phyloP scores from a whole-genome alignment of 2,797 vertebrate species.

The Eulemur coronatus region DNA sequence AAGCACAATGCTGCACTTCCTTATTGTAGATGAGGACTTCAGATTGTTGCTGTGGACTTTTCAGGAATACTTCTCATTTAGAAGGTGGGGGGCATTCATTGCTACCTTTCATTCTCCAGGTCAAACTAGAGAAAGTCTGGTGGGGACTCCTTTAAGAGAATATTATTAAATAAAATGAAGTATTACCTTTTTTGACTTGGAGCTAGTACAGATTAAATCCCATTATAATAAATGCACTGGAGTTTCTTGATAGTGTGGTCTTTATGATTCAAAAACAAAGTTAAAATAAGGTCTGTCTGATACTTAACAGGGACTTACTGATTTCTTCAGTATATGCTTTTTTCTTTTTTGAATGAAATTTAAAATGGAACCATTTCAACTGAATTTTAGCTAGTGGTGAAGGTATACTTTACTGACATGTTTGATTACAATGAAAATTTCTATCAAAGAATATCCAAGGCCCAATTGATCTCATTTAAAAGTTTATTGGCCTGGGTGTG shows the following conservation, averaged over 20 bases:
- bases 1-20: conserved; percentile 69
- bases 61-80: conserved; percentile 71
- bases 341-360: conserved; percentile 23
- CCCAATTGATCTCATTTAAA: conserved; percentile 42
- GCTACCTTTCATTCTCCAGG: conserved; percentile 66
- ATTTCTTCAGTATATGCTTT: conserved; percentile 32
- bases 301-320: conserved; percentile 2
- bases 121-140: conserved; percentile 50
- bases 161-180: conserved; percentile 40
- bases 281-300: conserved; percentile 23
- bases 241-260: conserved; percentile 35
- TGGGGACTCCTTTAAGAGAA: conserved; percentile 38
- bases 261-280: conserved; percentile 35
- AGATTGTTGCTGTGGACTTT: conserved; percentile 73
- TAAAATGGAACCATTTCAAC: conserved; percentile 26
- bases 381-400: conserved; percentile 35
- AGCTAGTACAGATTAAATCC: conserved; percentile 54
- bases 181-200: conserved; percentile 56
- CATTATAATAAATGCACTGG: conserved; percentile 34
- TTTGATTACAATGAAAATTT: not conserved
- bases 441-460: conserved; percentile 10
- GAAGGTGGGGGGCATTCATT: conserved; percentile 73
- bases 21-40: conserved; percentile 71
- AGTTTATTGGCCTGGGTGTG: not conserved
- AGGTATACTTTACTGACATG: not conserved